Evolutionary conservation across 1,140 invertebrate species (phyloP).

Genomic region (Sitobion miscanthi): DNA sequence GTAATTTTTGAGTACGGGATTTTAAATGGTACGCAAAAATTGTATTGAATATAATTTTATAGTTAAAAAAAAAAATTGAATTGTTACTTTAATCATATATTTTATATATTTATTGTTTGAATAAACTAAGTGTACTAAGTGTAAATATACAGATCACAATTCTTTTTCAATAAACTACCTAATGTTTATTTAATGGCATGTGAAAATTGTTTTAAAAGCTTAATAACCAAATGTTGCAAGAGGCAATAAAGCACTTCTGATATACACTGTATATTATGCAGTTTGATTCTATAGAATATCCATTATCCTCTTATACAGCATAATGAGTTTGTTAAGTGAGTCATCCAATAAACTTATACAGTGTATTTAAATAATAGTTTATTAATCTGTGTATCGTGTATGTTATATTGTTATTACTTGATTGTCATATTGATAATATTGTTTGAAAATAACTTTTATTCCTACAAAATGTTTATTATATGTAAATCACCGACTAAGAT

Average conservation of each 20-base stretch:
- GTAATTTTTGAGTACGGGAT: too few species aligned
- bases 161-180: neutral
- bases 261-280: neutral
- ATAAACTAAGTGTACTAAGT: too few species aligned
- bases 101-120: too few species aligned
- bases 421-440: neutral
- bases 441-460: neutral
- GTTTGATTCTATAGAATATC: neutral
- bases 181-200: neutral
- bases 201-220: neutral
- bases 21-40: too few species aligned
- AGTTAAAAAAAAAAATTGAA: too few species aligned
- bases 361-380: neutral
- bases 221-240: neutral
- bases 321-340: neutral
- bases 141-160: neutral
- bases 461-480: neutral
- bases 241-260: neutral
- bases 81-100: too few species aligned
- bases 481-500: neutral
- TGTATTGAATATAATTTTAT: too few species aligned
- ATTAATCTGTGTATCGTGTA: neutral
- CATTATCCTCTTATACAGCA: neutral
- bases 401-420: too few species aligned
- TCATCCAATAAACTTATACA: neutral